Base-by-base conservation (phyloP, 2,113 vertebrate genomes). In the Raja brachyura region DNA sequence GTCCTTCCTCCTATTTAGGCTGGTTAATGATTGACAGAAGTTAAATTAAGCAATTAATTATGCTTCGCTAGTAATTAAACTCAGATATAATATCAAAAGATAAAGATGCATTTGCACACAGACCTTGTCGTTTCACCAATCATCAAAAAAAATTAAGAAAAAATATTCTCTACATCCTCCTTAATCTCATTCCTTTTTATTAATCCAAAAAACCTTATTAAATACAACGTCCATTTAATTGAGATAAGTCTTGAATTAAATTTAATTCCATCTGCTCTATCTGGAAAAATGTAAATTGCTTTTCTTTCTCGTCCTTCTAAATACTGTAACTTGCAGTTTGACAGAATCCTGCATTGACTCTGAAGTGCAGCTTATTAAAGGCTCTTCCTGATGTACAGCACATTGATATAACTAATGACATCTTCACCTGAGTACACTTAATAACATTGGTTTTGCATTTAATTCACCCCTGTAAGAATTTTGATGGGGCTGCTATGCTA, bases 361-460 rank as follows among this genome's bases (percentile, higher is more conserved):
- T 92, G 90, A 54, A 48, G 59, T 92, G 90, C 25, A 74, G 31
- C 8, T 39, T 92, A 33, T 39, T 73, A 39, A 28, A 73, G 4
- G 83, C 11, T 73, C 22, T 73, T 92, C 33, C 22, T 92, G 31
- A 92, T 92, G 25, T 25, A 73, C 90, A 73, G 66, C 13, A 63
- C 59, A 66, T n/a, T 14, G n/a, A 88, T 86, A 61, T 59, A 61
- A 86, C 18, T 31, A 70, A 4, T 90, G 61, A 63, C 88, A 90
- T 92, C 63, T 92, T 54, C 39, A 54, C 68, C 68, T 74, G 66
- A 73, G 66, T 92, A 73, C 68, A 39, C 39, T 92, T 92, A 92
- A 48, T 92, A 48, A 73, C 31, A 92, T 28, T 92, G 90, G 86
- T 28, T 74, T 92, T 54, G 90, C 33, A 92, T 92, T 90, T 48